phyloP scores from a whole-genome alignment of 2,888 invertebrate species.

The Sthenelais limicola region DNA sequence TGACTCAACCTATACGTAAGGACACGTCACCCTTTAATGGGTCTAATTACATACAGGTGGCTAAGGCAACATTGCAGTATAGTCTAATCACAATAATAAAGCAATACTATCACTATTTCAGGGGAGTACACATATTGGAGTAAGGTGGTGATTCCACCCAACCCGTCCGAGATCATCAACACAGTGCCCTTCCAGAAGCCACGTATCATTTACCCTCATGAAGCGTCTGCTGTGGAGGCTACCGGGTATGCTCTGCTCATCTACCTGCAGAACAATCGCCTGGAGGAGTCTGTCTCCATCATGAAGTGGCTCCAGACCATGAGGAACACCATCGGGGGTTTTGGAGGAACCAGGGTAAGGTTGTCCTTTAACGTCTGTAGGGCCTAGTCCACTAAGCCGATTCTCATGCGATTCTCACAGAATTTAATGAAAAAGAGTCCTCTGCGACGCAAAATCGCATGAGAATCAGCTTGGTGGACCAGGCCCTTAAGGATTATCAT shows the following conservation, averaged over 20 bases:
- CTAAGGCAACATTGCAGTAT: too few relatives aligned
- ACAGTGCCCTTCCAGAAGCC: constrained; percentile 85
- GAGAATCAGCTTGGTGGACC: too few relatives aligned
- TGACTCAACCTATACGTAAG: too few relatives aligned
- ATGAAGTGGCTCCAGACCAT: constrained; percentile 68
- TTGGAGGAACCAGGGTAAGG: constrained; percentile 64
- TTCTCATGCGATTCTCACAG: too few relatives aligned
- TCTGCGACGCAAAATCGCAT: too few relatives aligned
- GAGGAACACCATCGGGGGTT: constrained; percentile 67
- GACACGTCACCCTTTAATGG: too few relatives aligned
- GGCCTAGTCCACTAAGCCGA: too few relatives aligned
- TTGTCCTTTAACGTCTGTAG: neutral
- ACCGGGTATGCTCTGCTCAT: constrained; percentile 93
- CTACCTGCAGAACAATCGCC: constrained; percentile 19
- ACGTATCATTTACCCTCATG: constrained; percentile 83
- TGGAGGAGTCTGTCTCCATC: constrained; percentile 58
- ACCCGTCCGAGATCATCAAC: constrained; percentile 63
- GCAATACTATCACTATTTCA: too few relatives aligned
- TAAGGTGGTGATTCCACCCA: constrained; percentile 57
- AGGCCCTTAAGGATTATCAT: too few relatives aligned
- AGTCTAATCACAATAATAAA: too few relatives aligned
- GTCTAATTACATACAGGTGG: too few relatives aligned
- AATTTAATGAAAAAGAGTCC: too few relatives aligned
- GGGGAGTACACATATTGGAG: constrained; percentile 60
- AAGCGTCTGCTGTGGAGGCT: constrained; percentile 91